Evolutionary conservation across 2,888 invertebrate genomes (phyloP), one percentile per base, ranked within the genome.

Genomic region (Amphipoea lucens): DNA sequence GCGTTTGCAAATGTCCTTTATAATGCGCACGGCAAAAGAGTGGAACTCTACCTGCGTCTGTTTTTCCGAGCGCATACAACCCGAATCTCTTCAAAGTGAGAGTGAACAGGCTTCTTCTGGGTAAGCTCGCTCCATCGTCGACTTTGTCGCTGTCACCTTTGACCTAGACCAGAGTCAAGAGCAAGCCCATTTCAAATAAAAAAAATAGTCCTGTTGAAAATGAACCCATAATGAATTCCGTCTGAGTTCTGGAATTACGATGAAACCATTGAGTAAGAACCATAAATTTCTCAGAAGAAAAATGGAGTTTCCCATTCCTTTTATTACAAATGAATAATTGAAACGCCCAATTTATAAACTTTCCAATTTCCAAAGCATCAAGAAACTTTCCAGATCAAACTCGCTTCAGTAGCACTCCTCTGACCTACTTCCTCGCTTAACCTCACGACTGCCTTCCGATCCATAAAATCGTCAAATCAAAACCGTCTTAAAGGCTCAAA

Each of bases 401-500:
- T 57, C n/a, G n/a, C 14, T 70, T 40, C 0, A 29, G 6, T 62
- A 73, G 6, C 5, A 20, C 12, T 23, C 20, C 9, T 66, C 42
- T 71, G 29, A 68, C 29, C 62, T 51, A n/a, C 11, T 63, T 48
- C n/a, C 23, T 42, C 14, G 6, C 12, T 71, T 23, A 74, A 48
- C 74, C n/a, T 48, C 63, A 67, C 79, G 57, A 78, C 71, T 45
- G 12, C 42, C 40, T 69, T 72, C 23, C 85, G 83, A 84, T 81
- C 74, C 73, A 71, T 78, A 88, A 89, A 85, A 87, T 92, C 94
- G 93, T 90, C n/a, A 68, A 70, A 66, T 89, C 69, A 91, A 92
- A 93, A 91, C 42, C 48, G 42, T 66, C 83, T 76, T 54, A 77
- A 88, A 90, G 89, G 91, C 90, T 91, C 90, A 92, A 92, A 90